Evolutionary conservation across 1,140 invertebrate genomes (phyloP).

Genomic region (Psix sp.): DNA sequence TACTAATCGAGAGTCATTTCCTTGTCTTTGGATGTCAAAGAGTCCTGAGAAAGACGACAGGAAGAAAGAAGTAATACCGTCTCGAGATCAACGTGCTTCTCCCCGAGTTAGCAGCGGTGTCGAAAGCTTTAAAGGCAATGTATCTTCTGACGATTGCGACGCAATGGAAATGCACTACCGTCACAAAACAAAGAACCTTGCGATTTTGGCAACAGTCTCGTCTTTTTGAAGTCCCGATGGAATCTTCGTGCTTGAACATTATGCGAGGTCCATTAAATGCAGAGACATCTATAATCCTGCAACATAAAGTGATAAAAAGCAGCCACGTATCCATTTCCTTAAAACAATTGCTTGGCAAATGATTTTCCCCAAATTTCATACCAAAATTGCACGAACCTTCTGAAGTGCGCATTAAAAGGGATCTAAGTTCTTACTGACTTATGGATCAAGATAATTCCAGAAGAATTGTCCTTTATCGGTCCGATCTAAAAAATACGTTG

Average conservation of each 20-base stretch:
- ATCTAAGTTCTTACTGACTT: too few species aligned
- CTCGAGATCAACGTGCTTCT: slow-evolving; percentile 51
- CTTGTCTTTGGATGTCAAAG: slow-evolving; percentile 56
- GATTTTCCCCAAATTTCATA: too few species aligned
- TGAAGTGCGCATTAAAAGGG: too few species aligned
- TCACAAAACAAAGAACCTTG: slow-evolving; percentile 20
- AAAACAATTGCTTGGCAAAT: too few species aligned
- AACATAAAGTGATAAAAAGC: too few species aligned
- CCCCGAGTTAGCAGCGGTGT: slow-evolving; percentile 47
- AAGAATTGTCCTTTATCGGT: neutral
- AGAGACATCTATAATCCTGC: too few species aligned
- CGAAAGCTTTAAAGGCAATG: slow-evolving; percentile 58
- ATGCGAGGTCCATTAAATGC: too few species aligned
- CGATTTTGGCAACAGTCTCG: slow-evolving; percentile 26
- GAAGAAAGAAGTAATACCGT: slow-evolving; percentile 58
- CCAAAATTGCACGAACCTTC: too few species aligned
- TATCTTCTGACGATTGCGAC: slow-evolving; percentile 41
- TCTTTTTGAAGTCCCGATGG: slow-evolving; percentile 19
- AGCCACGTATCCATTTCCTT: too few species aligned
- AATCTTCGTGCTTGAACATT: too few species aligned
- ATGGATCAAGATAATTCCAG: neutral
- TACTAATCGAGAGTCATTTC: slow-evolving; percentile 61
- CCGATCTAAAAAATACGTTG: slow-evolving; percentile 16
- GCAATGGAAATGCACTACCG: slow-evolving; percentile 13
- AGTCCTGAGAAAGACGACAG: slow-evolving; percentile 50